Evolutionary conservation across 2,113 vertebrate genomes (phyloP).

Genomic region (Sylvilagus bachmani): DNA sequence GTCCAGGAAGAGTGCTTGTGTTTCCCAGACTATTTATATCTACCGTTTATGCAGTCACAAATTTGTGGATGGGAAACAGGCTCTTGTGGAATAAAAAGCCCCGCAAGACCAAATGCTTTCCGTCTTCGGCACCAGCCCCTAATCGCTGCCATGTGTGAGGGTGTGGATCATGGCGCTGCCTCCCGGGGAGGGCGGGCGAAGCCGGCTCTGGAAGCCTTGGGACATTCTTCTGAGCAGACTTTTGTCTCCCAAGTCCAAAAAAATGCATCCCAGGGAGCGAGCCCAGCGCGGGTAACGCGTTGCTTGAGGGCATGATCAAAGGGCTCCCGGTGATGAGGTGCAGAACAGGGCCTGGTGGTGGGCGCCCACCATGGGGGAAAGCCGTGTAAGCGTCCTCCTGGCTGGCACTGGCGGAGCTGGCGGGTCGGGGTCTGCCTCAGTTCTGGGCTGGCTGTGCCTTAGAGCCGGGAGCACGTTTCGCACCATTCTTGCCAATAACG

Average conservation of each 20-base stretch:
- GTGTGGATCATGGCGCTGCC: neutral
- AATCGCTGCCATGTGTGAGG: constrained; percentile 81
- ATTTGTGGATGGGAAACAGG: constrained; percentile 71
- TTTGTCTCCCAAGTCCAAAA: constrained; percentile 20
- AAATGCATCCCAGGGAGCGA: neutral
- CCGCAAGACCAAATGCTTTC: constrained; percentile 66
- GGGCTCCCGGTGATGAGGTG: neutral
- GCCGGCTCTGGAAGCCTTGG: constrained; percentile 29
- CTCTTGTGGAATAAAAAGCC: constrained; percentile 58
- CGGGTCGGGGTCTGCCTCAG: fast-evolving
- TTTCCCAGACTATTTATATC: constrained; percentile 38
- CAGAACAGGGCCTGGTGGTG: fast-evolving
- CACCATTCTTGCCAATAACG: neutral
- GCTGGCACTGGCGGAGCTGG: neutral
- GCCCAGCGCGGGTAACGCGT: neutral
- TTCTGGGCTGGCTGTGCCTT: neutral
- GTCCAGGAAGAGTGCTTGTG: neutral
- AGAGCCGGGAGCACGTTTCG: neutral
- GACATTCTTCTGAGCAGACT: neutral
- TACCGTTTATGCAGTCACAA: neutral
- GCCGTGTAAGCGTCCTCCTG: fast-evolving
- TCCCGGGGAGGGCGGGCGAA: constrained; percentile 26
- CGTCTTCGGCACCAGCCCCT: constrained; percentile 50
- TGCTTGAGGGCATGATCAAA: neutral
- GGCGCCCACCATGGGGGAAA: fast-evolving